Evolutionary conservation across 2,888 invertebrate species (phyloP).

Genomic region (Steinernema carpocapsae): DNA sequence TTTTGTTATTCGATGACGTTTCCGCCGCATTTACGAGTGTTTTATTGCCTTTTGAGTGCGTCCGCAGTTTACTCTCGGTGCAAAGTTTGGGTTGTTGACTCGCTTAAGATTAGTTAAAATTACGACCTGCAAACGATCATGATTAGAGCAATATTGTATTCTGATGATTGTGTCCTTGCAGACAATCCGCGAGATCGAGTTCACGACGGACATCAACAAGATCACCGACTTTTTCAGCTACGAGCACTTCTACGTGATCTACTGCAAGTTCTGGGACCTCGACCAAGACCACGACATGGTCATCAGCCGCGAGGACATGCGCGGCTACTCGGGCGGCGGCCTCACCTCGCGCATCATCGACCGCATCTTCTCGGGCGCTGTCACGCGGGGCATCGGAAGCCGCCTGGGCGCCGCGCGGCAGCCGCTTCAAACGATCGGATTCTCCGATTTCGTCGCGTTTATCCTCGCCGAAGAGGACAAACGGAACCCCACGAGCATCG

Average conservation of each 20-base stretch:
- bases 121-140: no score
- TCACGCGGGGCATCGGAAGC: constrained; percentile 73
- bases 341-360: constrained; percentile 94
- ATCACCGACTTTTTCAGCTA: constrained; percentile 82
- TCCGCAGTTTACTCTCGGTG: no score
- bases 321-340: constrained; percentile 72
- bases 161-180: no score
- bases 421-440: constrained; percentile 75
- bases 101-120: no score
- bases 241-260: constrained; percentile 95
- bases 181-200: constrained; percentile 55
- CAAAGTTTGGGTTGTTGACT: no score
- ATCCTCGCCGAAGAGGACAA: constrained; percentile 98
- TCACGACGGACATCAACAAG: constrained; percentile 61
- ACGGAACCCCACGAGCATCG: constrained; percentile 80
- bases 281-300: constrained; percentile 89
- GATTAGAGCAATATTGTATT: no score
- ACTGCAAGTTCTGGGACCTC: constrained; percentile 99
- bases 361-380: constrained; percentile 94
- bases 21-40: neutral
- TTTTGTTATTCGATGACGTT: neutral
- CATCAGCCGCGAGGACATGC: constrained; percentile 53
- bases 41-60: neutral
- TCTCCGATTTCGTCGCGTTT: constrained; percentile 99
- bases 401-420: constrained; percentile 36